Evolutionary conservation across 2,888 invertebrate genomes (phyloP), one percentile per base, ranked within the genome.

Genomic region (Parnassius apollo): DNA sequence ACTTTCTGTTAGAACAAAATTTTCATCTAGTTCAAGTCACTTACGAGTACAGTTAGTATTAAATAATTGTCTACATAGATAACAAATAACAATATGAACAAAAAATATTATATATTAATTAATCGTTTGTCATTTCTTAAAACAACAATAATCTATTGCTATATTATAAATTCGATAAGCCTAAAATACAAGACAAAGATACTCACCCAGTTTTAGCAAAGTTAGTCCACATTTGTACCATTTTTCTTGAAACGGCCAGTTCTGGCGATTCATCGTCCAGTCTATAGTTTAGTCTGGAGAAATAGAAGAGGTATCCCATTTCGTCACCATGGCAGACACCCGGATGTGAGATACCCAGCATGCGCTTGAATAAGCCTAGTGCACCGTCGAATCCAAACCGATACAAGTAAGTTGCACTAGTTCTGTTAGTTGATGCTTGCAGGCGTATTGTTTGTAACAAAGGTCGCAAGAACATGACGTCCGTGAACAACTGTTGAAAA

Each of bases 261-360:
- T 94, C 94, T 12, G 92, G 85, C 0, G 94, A 93, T 59, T 89
- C 90, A 13, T 93, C 93, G 69, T 94, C 93, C 25, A 94, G 77
- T 68, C 93, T 88, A 68, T 94, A 90, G 79, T 94, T 94, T 12
- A 94, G 86, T 69, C 94, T 91, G 2, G 94, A 94, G 81, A 94
- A 94, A 76, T 94, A 93, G 73, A 94, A 94, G 25, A 94, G 82
- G 68, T 94, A 94, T 10, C 94, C 94, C 91, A 94, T 90, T 77
- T 94, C 94, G 70, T 94, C 94, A 0, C 94, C 94, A 69, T 94
- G 94, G 69, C 94, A 94, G 8, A 92, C 93, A 1, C 94, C 94
- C 0, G 93, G 92, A 61, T 94, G 84, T 2, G 91, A 87, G 69
- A 94, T 93, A 42, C 93, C 94, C 71, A 94, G 77, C 92, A 94